Evolutionary conservation across 2,797 vertebrate genomes (phyloP).

Genomic region (Coccyzus lansbergi): DNA sequence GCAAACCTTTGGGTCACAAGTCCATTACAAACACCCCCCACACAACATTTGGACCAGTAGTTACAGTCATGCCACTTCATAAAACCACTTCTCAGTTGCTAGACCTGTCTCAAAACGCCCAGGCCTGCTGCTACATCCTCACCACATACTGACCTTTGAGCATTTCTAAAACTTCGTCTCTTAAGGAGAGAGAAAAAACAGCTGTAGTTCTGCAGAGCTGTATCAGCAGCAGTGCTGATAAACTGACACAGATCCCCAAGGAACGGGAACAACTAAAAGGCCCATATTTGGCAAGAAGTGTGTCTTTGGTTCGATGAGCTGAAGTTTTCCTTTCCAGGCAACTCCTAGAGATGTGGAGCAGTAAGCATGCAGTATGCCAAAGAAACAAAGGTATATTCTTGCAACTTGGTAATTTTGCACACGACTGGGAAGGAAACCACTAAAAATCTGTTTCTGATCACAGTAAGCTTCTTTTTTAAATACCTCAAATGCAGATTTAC

Average conservation of each 20-base stretch:
- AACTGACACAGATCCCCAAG: not conserved
- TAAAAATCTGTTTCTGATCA: slow-evolving; percentile 11
- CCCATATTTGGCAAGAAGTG: not conserved
- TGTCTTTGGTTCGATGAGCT: not conserved
- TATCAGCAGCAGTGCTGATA: not conserved
- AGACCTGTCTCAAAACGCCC: fast-evolving
- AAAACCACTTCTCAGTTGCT: fast-evolving
- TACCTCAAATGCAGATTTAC: slow-evolving; percentile 27
- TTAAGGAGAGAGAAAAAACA: not conserved
- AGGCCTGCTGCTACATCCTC: not conserved
- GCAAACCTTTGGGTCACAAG: not conserved
- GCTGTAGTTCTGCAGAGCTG: not conserved
- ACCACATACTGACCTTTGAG: not conserved
- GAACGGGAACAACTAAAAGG: not conserved
- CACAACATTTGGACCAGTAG: not conserved
- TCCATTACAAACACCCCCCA: not conserved
- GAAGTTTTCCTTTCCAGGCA: not conserved
- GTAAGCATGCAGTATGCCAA: not conserved
- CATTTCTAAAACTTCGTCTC: not conserved
- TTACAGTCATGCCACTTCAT: not conserved
- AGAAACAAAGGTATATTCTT: not conserved
- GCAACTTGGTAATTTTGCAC: not conserved
- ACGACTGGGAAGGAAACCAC: slow-evolving; percentile 23
- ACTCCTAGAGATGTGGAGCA: not conserved
- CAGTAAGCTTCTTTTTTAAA: not conserved